Evolutionary conservation across 2,113 vertebrate genomes (phyloP).

Genomic region (Fukomys damarensis): DNA sequence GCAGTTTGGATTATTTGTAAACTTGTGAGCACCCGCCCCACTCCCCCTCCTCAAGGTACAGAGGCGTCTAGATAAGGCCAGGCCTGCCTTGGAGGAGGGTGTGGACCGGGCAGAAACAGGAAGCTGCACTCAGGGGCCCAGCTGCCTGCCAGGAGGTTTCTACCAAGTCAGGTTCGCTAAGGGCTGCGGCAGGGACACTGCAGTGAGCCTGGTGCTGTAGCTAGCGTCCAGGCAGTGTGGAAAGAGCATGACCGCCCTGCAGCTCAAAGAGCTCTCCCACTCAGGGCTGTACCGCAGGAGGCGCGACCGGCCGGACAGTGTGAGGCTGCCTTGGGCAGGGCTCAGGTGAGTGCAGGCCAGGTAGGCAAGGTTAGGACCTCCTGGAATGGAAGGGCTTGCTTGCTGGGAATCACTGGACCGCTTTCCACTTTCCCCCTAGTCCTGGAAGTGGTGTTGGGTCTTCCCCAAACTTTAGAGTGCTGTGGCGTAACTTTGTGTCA

Average conservation of each 20-base stretch:
- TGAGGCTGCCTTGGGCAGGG: constrained; percentile 86
- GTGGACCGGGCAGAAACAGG: constrained; percentile 88
- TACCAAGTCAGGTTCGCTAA: constrained; percentile 86
- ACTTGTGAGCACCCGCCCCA: background rate
- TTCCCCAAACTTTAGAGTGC: background rate
- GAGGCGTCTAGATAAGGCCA: constrained; percentile 85
- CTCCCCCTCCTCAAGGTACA: constrained; percentile 87
- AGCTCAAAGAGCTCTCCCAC: constrained; percentile 95
- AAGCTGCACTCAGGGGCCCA: constrained; percentile 80
- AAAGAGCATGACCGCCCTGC: constrained; percentile 91
- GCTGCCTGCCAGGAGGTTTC: constrained; percentile 74
- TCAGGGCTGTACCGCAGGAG: constrained; percentile 95
- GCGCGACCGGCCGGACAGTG: constrained; percentile 93
- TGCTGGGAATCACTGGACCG: background rate
- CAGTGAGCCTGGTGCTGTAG: constrained; percentile 45
- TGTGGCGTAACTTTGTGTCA: background rate
- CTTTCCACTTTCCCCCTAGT: background rate
- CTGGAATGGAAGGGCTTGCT: background rate
- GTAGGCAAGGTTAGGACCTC: background rate
- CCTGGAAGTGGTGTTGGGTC: background rate
- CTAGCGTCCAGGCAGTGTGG: background rate
- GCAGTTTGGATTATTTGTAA: constrained; percentile 26
- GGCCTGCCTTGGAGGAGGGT: constrained; percentile 87
- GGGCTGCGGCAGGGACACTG: constrained; percentile 49
- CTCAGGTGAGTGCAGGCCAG: constrained; percentile 89